Conservation (phyloP, 1,140 invertebrate species). For the Oncopodura yosiiana region DNA sequence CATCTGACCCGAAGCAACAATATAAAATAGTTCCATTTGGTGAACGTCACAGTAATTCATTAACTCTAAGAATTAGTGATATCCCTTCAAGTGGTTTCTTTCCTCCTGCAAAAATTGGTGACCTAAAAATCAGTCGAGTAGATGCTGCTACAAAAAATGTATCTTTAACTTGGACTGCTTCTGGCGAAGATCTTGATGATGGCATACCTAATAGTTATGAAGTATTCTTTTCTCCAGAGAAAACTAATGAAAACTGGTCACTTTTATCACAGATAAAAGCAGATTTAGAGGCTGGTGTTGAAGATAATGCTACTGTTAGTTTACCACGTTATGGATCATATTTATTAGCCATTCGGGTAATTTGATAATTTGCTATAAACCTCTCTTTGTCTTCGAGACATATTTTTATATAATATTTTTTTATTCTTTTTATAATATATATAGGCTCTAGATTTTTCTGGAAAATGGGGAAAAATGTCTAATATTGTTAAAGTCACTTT, state of each 20-base stretch:
- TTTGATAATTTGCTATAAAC: not conserved
- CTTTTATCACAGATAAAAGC: constrained; percentile 22
- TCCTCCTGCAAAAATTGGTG: constrained; percentile 38
- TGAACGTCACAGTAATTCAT: constrained; percentile 38
- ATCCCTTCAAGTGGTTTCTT: constrained; percentile 35
- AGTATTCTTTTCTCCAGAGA: constrained; percentile 21
- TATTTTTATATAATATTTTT: too few species aligned
- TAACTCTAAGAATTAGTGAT: constrained; percentile 40
- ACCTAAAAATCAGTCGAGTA: constrained; percentile 40
- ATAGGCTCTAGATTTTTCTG: constrained; percentile 29
- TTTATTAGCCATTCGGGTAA: not conserved
- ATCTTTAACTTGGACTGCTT: constrained; percentile 46
- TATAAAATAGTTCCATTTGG: constrained; percentile 29
- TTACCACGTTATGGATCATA: constrained; percentile 30
- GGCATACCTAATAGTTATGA: constrained; percentile 27
- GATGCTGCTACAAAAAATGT: constrained; percentile 40
- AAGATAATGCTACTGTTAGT: constrained; percentile 29
- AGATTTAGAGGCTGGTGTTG: constrained; percentile 32
- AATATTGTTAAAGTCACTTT: constrained; percentile 28
- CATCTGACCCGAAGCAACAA: constrained; percentile 32
- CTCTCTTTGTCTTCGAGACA: constrained; percentile 6
- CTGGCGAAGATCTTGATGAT: constrained; percentile 41
- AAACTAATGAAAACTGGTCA: constrained; percentile 21
- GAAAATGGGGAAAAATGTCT: constrained; percentile 29
- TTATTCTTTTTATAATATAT: too few species aligned